These are phyloP conservation scores for Mamestra configurata DNA, from an alignment of 1,140 invertebrate species.

Conservation along the genomic window DNA sequence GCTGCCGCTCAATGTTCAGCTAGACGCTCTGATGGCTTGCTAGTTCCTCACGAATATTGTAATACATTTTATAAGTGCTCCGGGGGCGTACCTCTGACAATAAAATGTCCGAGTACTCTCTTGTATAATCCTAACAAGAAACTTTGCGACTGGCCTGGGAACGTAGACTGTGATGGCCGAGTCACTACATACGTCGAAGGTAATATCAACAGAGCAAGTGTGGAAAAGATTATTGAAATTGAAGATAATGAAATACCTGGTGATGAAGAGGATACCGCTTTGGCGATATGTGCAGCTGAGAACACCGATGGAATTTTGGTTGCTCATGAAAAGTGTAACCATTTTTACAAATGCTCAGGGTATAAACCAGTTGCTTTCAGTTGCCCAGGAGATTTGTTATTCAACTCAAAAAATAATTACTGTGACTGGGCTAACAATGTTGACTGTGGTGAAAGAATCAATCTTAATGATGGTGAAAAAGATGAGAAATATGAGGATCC, in stretches of 20 bases:
- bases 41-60: conserved; percentile 45
- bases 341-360: conserved; percentile 4
- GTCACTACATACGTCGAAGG: not conserved
- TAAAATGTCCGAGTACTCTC: conserved; percentile 10
- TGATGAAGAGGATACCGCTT: not conserved
- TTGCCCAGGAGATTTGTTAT: conserved; percentile 42
- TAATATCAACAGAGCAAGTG: not conserved
- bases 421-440: conserved; percentile 52
- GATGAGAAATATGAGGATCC: not conserved
- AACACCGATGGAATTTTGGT: conserved; percentile 1
- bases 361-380: not conserved
- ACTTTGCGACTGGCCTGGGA: conserved; percentile 32
- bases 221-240: not conserved
- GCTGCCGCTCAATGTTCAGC: conserved; percentile 49
- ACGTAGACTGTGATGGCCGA: conserved; percentile 33
- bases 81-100: conserved; percentile 28
- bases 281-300: not conserved
- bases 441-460: conserved; percentile 21
- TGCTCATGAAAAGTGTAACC: conserved; percentile 29
- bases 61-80: conserved; percentile 56
- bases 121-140: conserved; percentile 15
- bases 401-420: conserved; percentile 41
- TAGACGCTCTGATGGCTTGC: conserved; percentile 40
- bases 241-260: not conserved
- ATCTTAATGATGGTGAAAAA: not conserved